phyloP scores from a whole-genome alignment of 2,113 vertebrate species.

The Tympanuchus pallidicinctus region DNA sequence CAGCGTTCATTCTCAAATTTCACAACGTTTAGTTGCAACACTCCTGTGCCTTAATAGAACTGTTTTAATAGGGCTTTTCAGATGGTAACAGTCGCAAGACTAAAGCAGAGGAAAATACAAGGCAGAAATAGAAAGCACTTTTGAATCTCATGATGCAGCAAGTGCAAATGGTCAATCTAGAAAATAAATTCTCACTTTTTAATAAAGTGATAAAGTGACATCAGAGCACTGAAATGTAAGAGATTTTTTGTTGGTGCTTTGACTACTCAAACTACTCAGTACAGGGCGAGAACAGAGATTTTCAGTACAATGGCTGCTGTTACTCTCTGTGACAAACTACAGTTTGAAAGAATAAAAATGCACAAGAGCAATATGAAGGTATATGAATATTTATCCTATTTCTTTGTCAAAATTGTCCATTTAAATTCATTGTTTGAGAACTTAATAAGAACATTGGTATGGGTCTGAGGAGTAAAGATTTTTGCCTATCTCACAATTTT shows the following conservation, averaged over 20 bases:
- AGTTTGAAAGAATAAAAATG: background rate
- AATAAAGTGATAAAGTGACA: background rate
- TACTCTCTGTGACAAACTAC: background rate
- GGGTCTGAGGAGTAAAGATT: background rate
- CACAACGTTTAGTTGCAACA: background rate
- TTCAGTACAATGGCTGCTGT: background rate
- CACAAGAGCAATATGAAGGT: background rate
- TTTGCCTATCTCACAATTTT: background rate
- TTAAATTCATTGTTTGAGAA: background rate
- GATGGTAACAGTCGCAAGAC: background rate
- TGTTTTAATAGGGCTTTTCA: background rate
- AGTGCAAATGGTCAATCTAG: background rate
- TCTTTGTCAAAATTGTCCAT: background rate
- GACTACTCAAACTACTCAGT: background rate
- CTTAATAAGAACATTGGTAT: background rate
- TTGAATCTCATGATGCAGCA: background rate
- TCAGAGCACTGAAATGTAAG: background rate
- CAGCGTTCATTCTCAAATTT: background rate
- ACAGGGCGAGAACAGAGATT: background rate
- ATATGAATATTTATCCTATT: background rate
- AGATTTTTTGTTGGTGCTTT: background rate
- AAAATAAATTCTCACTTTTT: background rate
- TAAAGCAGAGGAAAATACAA: conserved; percentile 47
- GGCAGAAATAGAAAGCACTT: conserved; percentile 16
- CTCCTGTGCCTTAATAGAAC: background rate